Evolutionary conservation across 2,113 vertebrate species (phyloP).

Genomic region (Halichoeres trimaculatus): DNA sequence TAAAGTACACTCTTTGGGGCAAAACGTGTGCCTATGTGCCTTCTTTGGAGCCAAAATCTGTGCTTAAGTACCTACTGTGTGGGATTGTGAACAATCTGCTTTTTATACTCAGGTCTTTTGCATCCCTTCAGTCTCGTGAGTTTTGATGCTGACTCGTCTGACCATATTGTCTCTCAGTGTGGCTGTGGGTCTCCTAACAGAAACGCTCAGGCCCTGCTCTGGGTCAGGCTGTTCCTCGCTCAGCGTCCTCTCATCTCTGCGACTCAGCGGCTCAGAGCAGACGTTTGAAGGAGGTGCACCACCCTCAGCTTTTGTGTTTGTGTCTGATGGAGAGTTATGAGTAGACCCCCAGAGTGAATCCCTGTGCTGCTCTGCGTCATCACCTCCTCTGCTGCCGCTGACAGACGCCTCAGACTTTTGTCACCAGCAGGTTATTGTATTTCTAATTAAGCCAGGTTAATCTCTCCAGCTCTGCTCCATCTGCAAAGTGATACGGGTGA

Average conservation of each 20-base stretch:
- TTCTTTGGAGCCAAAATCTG: too few species aligned
- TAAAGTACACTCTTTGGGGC: too few species aligned
- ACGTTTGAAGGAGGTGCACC: too few species aligned
- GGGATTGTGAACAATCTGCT: too few species aligned
- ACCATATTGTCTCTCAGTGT: too few species aligned
- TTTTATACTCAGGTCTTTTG: too few species aligned
- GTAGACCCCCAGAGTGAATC: constrained; percentile 62
- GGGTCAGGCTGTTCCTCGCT: neutral
- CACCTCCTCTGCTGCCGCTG: constrained; percentile 59
- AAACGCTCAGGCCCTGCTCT: neutral
- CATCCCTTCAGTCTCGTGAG: too few species aligned
- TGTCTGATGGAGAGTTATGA: constrained; percentile 9
- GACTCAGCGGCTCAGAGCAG: neutral
- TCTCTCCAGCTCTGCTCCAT: constrained; percentile 65
- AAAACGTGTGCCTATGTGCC: too few species aligned
- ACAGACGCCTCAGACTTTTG: constrained; percentile 73
- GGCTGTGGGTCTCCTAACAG: too few species aligned
- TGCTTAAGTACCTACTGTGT: too few species aligned
- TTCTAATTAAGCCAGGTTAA: constrained; percentile 78
- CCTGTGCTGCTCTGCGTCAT: constrained; percentile 59
- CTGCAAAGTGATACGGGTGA: constrained; percentile 71
- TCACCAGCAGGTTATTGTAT: constrained; percentile 78
- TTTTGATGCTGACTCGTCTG: too few species aligned
- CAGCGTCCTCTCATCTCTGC: neutral
- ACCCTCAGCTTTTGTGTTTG: constrained; percentile 15